These are phyloP conservation scores for Phymanthus crucifer DNA, from an alignment of 92 coral and sea anemone species.

Conservation along the genomic window DNA sequence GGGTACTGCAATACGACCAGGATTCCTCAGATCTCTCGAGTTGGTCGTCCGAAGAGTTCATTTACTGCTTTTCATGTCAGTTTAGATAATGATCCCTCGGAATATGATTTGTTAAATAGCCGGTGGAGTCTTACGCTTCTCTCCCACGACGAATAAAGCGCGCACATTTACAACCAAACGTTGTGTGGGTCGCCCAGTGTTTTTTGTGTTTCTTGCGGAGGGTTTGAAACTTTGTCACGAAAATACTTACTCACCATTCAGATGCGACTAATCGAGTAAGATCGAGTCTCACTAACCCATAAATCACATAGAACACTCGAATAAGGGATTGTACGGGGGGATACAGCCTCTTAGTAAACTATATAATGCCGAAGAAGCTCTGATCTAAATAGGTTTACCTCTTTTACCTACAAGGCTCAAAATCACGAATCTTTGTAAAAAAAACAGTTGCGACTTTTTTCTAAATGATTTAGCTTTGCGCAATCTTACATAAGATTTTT, in stretches of 20 bases:
- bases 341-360: no score
- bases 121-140: neutral
- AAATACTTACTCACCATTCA: neutral
- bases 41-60: slow-evolving; percentile 22
- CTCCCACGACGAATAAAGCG: slow-evolving; percentile 26
- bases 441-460: no score
- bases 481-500: no score
- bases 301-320: no score
- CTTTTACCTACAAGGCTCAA: no score
- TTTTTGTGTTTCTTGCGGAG: neutral
- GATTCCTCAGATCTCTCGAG: slow-evolving; percentile 2
- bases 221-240: neutral
- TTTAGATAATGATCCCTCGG: slow-evolving; percentile 20
- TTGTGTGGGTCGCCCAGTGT: neutral
- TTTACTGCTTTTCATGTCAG: slow-evolving; percentile 19
- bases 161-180: slow-evolving; percentile 10
- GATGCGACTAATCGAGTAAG: neutral
- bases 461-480: no score
- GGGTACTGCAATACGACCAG: neutral
- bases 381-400: no score
- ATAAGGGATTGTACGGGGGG: no score
- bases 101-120: neutral
- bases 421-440: no score
- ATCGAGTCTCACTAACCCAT: no score
- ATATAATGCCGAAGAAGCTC: no score